phyloP scores from a whole-genome alignment of 2,797 vertebrate species.

The Ibycter americanus region DNA sequence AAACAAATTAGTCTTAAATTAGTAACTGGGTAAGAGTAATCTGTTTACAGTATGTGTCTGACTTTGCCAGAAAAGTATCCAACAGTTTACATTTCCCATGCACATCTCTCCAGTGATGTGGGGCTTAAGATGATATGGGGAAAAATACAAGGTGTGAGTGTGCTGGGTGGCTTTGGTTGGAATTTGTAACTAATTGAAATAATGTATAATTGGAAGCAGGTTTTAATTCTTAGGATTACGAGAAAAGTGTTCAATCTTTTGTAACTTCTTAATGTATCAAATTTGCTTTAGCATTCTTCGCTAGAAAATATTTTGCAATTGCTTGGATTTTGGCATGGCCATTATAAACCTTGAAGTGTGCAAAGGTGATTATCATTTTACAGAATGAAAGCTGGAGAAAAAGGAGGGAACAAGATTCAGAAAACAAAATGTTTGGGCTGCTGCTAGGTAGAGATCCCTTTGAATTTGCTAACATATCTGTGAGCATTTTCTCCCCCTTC shows the following conservation, averaged over 20 bases:
- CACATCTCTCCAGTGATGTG: background rate
- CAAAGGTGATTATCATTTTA: background rate
- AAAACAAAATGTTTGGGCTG: background rate
- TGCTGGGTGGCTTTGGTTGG: background rate
- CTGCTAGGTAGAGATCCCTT: background rate
- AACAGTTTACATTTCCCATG: background rate
- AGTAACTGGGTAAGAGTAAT: conserved; percentile 31
- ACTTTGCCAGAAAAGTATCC: conserved; percentile 9
- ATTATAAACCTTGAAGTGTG: background rate
- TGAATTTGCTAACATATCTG: background rate
- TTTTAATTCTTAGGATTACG: background rate
- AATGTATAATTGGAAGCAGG: background rate
- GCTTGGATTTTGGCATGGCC: background rate
- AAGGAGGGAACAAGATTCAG: background rate
- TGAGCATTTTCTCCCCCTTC: background rate
- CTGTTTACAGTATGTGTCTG: background rate
- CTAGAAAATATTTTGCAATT: background rate
- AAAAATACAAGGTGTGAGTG: background rate
- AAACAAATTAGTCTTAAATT: conserved; percentile 11
- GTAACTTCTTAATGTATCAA: background rate
- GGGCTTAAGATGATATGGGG: background rate
- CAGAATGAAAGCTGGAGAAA: background rate
- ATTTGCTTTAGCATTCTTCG: background rate
- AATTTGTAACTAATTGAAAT: background rate
- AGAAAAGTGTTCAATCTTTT: background rate